Evolutionary conservation across 2,113 vertebrate species (phyloP).

Genomic region (Crypturellus undulatus): DNA sequence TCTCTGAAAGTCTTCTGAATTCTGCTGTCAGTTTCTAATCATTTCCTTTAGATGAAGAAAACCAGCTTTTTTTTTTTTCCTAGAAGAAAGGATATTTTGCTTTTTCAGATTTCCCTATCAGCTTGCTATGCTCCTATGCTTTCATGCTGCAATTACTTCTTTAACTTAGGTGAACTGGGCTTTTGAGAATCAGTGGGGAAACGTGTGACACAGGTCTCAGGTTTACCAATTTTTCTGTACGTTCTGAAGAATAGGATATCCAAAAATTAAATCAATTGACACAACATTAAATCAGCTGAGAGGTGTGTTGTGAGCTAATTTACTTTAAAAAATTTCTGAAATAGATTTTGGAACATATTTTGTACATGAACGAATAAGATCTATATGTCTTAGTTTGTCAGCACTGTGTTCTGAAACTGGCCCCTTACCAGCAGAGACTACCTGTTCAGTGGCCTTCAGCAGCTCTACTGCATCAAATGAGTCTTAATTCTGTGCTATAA

Average conservation of each 20-base stretch:
- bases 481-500: not conserved
- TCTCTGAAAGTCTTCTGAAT: not conserved
- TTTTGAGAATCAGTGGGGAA: not conserved
- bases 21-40: not conserved
- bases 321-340: not conserved
- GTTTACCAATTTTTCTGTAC: not conserved
- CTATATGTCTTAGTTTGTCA: not conserved
- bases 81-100: not conserved
- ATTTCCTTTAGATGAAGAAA: not conserved
- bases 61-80: not conserved
- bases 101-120: not conserved
- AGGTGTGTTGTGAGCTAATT: not conserved
- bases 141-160: not conserved
- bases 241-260: not conserved
- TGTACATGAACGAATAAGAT: not conserved
- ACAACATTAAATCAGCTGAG: not conserved
- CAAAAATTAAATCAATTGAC: not conserved
- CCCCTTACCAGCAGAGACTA: not conserved
- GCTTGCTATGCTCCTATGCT: not conserved
- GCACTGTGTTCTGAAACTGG: not conserved
- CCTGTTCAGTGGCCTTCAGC: not conserved
- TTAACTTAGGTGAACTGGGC: not conserved
- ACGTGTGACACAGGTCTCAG: not conserved
- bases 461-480: not conserved
- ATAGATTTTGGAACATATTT: not conserved